Conservation (phyloP, 2,113 vertebrate genomes). For the Rhagologus leucostigma region DNA sequence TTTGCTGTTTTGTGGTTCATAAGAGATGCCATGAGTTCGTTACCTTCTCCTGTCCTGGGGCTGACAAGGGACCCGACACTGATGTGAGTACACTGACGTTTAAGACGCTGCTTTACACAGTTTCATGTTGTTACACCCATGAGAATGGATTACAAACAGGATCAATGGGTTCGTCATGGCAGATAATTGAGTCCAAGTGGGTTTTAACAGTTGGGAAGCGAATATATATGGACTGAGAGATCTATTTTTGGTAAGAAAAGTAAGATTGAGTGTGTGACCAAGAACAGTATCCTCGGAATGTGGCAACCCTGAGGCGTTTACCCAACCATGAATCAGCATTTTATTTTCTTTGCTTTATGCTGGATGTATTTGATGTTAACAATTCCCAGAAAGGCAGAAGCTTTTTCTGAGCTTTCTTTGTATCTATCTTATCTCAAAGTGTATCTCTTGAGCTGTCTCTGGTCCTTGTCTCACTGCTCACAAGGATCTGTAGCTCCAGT, state of each 20-base stretch:
- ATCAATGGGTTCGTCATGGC: background rate
- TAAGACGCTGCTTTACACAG: background rate
- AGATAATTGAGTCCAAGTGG: background rate
- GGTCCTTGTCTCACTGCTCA: background rate
- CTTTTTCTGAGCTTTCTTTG: background rate
- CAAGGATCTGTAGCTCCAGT: background rate
- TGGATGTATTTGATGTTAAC: background rate
- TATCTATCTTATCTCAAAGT: background rate
- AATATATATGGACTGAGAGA: background rate
- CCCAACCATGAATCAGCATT: background rate
- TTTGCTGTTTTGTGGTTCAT: constrained; percentile 99
- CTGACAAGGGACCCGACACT: constrained; percentile 94
- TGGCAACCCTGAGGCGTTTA: background rate
- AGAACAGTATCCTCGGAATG: background rate
- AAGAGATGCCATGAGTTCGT: constrained; percentile 99
- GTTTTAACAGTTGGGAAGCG: background rate
- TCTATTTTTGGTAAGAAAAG: background rate
- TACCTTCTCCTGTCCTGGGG: constrained; percentile 94
- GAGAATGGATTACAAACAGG: background rate
- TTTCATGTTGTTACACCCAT: background rate
- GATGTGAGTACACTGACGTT: constrained; percentile 84
- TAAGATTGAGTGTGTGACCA: background rate
- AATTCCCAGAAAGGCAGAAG: background rate
- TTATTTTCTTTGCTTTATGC: background rate
- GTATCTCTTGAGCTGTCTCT: background rate